Percentiles rank a stretch among this genome's conserved stretches.
Evolutionary conservation across 2,113 vertebrate genomes (phyloP).

Genomic region (Leiothrix lutea): DNA sequence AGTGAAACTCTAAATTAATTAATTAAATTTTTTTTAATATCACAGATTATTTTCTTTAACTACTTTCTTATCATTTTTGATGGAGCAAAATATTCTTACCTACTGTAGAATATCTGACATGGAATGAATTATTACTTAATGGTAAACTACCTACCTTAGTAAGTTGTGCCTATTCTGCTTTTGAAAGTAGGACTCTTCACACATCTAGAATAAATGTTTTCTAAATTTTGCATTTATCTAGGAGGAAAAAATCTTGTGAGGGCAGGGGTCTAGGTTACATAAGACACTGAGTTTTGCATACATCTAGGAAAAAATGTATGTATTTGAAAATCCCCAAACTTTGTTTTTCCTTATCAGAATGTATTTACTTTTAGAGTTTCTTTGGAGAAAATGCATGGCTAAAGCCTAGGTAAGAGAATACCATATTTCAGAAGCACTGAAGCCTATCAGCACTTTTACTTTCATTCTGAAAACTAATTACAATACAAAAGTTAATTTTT

Average conservation of each 20-base stretch:
- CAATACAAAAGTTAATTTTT: background rate
- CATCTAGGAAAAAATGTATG: background rate
- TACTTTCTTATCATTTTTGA: background rate
- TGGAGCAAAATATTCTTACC: background rate
- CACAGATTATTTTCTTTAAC: background rate
- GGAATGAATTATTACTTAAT: background rate
- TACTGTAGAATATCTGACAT: background rate
- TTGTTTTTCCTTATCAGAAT: background rate
- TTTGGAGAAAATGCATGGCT: background rate
- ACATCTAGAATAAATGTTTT: background rate
- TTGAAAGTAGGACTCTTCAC: background rate
- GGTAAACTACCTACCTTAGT: background rate
- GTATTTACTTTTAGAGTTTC: background rate
- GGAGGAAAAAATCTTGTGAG: background rate
- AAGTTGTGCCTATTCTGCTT: background rate
- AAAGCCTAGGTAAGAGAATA: background rate
- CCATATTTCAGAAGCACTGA: background rate
- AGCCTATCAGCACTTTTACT: background rate
- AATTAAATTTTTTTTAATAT: background rate
- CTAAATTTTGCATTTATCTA: background rate
- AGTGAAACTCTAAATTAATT: background rate
- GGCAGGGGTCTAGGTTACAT: background rate
- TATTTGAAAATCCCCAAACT: background rate
- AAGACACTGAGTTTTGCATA: background rate
- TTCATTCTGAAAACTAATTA: constrained; percentile 28